Evolutionary conservation across 2,113 vertebrate species (phyloP).

Genomic region (Leptobrachium ailaonicum): DNA sequence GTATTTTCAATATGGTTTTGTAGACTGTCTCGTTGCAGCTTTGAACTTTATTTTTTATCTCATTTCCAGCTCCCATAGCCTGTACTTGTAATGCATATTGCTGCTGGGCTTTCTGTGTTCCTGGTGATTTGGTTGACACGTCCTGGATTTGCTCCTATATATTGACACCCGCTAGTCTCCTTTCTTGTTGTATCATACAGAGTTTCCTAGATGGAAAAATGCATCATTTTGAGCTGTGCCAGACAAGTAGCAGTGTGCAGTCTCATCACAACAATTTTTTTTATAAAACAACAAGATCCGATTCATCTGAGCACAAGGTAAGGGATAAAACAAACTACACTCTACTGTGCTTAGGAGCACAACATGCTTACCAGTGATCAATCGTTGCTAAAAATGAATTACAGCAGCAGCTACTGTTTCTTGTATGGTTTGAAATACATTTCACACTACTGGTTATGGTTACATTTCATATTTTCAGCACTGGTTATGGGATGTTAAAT

Average conservation of each 20-base stretch:
- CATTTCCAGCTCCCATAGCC: not conserved
- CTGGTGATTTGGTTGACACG: conserved; percentile 26
- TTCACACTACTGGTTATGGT: no score
- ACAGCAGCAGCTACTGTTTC: not conserved
- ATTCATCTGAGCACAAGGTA: conserved; percentile 1
- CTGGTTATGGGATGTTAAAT: no score
- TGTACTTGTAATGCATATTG: not conserved
- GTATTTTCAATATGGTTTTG: no score
- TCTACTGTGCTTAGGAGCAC: not conserved
- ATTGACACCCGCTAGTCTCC: conserved; percentile 20
- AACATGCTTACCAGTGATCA: not conserved
- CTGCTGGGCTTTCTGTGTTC: conserved; percentile 3
- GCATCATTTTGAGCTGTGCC: conserved; percentile 10
- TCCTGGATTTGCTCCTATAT: conserved; percentile 5
- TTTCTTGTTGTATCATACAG: not conserved
- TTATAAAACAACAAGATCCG: not conserved
- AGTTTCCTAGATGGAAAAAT: conserved; percentile 1
- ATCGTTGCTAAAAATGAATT: not conserved
- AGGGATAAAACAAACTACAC: not conserved
- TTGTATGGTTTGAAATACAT: no score
- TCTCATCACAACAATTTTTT: not conserved
- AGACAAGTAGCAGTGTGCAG: not conserved
- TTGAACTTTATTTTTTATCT: not conserved
- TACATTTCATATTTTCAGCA: no score
- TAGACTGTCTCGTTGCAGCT: no score